Conservation (phyloP, 2,113 vertebrate species). For the Callionymus lyra region DNA sequence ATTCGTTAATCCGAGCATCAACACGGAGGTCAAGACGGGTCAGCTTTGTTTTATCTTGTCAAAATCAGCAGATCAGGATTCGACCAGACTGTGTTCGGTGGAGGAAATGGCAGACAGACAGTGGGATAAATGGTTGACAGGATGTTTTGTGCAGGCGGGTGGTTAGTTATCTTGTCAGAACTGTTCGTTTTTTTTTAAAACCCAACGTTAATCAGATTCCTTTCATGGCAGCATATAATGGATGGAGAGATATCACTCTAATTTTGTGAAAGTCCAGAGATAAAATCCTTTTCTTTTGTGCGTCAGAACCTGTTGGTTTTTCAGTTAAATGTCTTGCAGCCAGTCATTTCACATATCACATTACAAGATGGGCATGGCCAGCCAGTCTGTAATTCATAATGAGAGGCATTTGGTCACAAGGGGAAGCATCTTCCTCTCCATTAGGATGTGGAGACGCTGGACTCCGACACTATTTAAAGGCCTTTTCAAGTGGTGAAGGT, state of each 20-base stretch:
- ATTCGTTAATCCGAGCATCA: slow-evolving; percentile 44
- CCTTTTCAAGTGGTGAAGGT: slow-evolving; percentile 12
- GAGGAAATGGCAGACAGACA: neutral
- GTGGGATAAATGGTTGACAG: slow-evolving; percentile 8
- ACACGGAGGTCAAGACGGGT: slow-evolving; percentile 22
- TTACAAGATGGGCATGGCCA: slow-evolving; percentile 23
- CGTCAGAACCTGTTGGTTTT: slow-evolving; percentile 3
- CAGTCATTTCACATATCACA: slow-evolving; percentile 23
- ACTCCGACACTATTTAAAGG: slow-evolving; percentile 43
- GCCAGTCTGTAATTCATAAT: slow-evolving; percentile 11
- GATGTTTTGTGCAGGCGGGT: neutral
- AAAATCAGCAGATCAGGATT: slow-evolving; percentile 14
- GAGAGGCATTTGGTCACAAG: slow-evolving; percentile 26
- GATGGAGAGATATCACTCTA: too few species aligned
- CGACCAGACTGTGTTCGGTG: neutral
- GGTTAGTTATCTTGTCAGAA: slow-evolving; percentile 2
- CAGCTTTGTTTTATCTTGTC: slow-evolving; percentile 17
- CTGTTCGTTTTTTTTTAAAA: too few species aligned
- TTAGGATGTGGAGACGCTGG: too few species aligned
- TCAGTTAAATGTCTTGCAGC: slow-evolving; percentile 8
- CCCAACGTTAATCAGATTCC: too few species aligned
- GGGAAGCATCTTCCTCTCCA: slow-evolving; percentile 39
- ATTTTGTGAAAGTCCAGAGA: too few species aligned
- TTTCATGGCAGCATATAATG: too few species aligned
- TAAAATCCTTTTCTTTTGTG: neutral